Conservation (phyloP, 2,888 invertebrate species). For the Polia nebulosa region DNA sequence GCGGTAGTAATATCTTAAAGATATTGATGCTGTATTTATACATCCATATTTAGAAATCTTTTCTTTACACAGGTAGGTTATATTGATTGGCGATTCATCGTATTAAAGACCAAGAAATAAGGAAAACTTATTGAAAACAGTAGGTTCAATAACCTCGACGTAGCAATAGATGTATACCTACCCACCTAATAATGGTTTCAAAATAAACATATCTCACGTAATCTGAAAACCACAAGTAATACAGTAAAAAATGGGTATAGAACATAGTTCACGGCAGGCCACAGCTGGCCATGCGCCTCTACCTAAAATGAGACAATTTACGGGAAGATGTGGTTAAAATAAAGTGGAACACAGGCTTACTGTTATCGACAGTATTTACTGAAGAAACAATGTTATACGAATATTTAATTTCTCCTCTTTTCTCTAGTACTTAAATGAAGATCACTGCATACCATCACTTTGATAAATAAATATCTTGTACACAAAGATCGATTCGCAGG, state of each 20-base stretch:
- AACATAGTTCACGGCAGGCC: constrained; percentile 2
- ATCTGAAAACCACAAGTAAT: neutral
- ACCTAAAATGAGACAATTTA: constrained; percentile 31
- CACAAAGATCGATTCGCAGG: constrained; percentile 67
- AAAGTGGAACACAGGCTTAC: constrained; percentile 14
- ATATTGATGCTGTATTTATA: constrained; percentile 46
- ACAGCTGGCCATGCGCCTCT: constrained; percentile 20
- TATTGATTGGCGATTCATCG: constrained; percentile 8
- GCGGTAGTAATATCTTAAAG: constrained; percentile 54
- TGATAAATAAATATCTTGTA: constrained; percentile 67
- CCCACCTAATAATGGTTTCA: neutral
- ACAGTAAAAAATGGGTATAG: neutral
- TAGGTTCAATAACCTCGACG: constrained; percentile 27
- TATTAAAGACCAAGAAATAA: neutral
- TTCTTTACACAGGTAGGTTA: constrained; percentile 16
- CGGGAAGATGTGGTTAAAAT: constrained; percentile 23
- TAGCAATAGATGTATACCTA: neutral
- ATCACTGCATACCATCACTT: constrained; percentile 38
- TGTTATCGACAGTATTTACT: constrained; percentile 4
- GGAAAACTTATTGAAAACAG: neutral
- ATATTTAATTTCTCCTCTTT: neutral
- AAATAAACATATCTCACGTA: neutral
- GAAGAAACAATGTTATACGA: neutral
- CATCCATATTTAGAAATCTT: constrained; percentile 16
- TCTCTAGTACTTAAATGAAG: neutral